Conservation (phyloP, 2,113 vertebrate genomes). For the Oreochromis spilurus region DNA sequence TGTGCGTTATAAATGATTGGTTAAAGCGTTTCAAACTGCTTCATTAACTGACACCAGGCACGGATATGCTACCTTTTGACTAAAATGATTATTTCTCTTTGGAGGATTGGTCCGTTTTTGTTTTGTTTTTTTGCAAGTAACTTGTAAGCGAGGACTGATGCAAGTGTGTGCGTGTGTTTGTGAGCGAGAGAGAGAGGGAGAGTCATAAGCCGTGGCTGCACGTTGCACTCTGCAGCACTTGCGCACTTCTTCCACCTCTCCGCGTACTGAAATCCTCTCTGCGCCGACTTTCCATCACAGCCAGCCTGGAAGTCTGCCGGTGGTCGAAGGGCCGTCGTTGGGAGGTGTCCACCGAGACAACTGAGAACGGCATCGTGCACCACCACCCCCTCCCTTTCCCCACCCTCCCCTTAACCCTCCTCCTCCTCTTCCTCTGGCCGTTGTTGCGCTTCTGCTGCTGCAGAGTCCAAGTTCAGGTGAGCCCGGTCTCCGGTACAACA, state of each 20-base stretch:
- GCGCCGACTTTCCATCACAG: neutral
- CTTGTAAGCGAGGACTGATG: neutral
- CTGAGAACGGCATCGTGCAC: neutral
- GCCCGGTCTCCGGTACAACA: slow-evolving; percentile 42
- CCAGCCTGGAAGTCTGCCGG: neutral
- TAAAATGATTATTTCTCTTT: neutral
- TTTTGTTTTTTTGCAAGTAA: neutral
- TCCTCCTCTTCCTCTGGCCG: neutral
- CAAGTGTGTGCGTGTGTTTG: neutral
- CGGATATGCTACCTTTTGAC: neutral
- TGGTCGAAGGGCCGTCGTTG: neutral
- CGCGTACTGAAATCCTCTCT: slow-evolving; percentile 12
- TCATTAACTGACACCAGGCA: neutral
- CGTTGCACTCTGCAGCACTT: slow-evolving; percentile 63
- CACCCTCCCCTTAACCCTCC: neutral
- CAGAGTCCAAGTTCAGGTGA: slow-evolving; percentile 46
- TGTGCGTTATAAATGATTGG: neutral
- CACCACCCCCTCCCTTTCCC: neutral
- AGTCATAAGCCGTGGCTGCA: slow-evolving; percentile 6
- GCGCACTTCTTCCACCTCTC: slow-evolving; percentile 18
- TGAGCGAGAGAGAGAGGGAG: neutral
- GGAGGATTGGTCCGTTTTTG: neutral
- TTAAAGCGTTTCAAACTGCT: neutral
- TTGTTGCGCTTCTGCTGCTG: slow-evolving; percentile 32
- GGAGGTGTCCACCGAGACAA: neutral